A percentile compares a stretch with the other conserved stretches of the same genome.
Evolutionary conservation across 2,797 vertebrate genomes (phyloP).

Genomic region (Chelon auratus): DNA sequence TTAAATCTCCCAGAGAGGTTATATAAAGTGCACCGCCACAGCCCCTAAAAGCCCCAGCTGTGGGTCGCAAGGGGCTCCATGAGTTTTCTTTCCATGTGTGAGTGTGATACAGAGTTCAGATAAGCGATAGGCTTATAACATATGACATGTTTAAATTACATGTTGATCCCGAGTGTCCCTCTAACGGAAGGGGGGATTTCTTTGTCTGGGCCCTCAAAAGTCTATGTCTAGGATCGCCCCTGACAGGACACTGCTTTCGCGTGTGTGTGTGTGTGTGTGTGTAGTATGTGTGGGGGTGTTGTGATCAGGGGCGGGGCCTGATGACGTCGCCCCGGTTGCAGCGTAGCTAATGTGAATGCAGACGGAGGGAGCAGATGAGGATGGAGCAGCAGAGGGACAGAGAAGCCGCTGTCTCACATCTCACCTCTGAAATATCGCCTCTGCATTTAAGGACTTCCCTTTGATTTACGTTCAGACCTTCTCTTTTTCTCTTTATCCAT

Average conservation of each 20-base stretch:
- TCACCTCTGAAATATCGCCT: conserved; percentile 20
- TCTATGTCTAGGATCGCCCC: too few species aligned
- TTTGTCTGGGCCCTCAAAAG: too few species aligned
- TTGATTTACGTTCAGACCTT: neutral
- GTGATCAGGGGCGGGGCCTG: conserved; percentile 60
- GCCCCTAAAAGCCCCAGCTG: too few species aligned
- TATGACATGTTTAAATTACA: too few species aligned
- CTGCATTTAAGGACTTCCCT: conserved; percentile 9
- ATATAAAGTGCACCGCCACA: too few species aligned
- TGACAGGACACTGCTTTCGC: neutral
- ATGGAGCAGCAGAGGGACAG: conserved; percentile 67
- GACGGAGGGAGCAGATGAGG: conserved; percentile 69
- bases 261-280: conserved; percentile 2
- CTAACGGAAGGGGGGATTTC: too few species aligned
- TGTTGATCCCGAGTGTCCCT: too few species aligned
- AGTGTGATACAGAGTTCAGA: too few species aligned
- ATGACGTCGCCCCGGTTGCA: conserved; percentile 55
- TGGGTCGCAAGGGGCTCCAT: too few species aligned
- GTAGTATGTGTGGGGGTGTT: neutral
- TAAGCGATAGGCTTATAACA: too few species aligned
- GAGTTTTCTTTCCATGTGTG: too few species aligned
- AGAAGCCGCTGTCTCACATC: conserved; percentile 20
- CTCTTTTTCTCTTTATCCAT: neutral
- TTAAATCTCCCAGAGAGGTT: too few species aligned
- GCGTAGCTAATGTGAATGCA: conserved; percentile 53